A percentile compares a stretch with the other conserved stretches of the same genome.
phyloP scores from a whole-genome alignment of 1,140 invertebrate species.

The Plutomurus gul region DNA sequence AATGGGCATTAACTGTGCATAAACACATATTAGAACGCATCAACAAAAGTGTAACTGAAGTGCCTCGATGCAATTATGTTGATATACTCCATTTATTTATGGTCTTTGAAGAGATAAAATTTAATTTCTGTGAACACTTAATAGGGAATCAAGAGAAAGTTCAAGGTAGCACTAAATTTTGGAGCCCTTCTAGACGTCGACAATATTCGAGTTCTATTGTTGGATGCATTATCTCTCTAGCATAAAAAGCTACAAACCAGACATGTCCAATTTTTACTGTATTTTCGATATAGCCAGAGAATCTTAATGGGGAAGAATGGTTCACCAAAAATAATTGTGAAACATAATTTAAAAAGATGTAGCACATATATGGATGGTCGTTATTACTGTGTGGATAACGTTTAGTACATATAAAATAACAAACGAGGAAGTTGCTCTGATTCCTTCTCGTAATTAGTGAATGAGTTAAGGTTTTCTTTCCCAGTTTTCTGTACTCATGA shows the following conservation, averaged over 20 bases:
- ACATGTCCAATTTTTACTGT: no score
- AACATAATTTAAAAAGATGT: no score
- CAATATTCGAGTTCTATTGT: no score
- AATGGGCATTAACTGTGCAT: constrained; percentile 7
- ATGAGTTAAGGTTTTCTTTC: constrained; percentile 1
- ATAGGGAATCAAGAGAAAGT: not conserved
- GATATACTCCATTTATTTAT: constrained; percentile 21
- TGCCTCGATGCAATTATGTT: constrained; percentile 3
- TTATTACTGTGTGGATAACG: no score
- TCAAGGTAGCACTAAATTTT: not conserved
- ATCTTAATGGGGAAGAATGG: no score
- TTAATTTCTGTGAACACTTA: constrained; percentile 4
- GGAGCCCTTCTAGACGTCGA: no score
- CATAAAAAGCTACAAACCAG: no score
- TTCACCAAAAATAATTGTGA: no score
- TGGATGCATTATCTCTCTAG: no score
- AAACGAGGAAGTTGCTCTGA: not conserved
- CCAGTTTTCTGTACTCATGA: not conserved
- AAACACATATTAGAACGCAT: constrained; percentile 5
- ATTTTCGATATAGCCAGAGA: no score
- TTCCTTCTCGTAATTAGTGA: constrained; percentile 7
- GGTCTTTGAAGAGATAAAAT: constrained; percentile 6
- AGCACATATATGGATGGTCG: no score
- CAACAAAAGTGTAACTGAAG: not conserved
- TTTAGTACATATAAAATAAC: not conserved